Base-by-base conservation (phyloP, 2,113 vertebrate genomes). In the Malurus cyaneus region DNA sequence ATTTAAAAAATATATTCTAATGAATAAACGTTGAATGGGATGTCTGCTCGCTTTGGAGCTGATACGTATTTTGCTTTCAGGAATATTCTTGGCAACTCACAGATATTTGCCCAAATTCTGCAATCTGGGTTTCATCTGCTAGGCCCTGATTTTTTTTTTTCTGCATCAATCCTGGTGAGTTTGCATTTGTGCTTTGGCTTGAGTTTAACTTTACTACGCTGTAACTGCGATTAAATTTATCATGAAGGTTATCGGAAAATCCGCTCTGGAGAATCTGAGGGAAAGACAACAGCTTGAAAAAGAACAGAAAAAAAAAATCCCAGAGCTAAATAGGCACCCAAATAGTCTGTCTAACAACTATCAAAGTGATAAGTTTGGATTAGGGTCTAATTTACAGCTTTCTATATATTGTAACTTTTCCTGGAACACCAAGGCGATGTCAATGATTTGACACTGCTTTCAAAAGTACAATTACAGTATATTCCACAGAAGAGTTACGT, bases 391-490 rank as follows among this genome's bases (percentile, higher is more conserved):
- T 95, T 92, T 88, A 86, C 3, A 5, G 34, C 66, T 84, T n/a
- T 67, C 87, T 79, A 79, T 81, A 87, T 78, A 77, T 66, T 91
- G 53, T 66, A 92, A 78, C 83, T 92, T 1, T 28, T 78, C 56
- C 73, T 15, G 23, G 86, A 94, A 93, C 80, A 81, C 70, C 65
- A 67, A 92, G 89, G 67, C 31, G 24, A 71, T 87, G 92, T 76
- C 96, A 96, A 78, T 79, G 94, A 92, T 96, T 88, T 94, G 88
- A 90, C 95, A 93, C 54, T 66, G 86, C 92, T 92, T 94, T 94
- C 92, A 93, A 62, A 92, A 93, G 87, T 26, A 84, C 89, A 93
- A 94, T 93, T 90, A 86, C 17, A 73, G 56, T 83, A 73, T 70
- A 66, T 92, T 94, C 78, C 7, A 1, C 52, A 23, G 64, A 77